phyloP scores from a whole-genome alignment of 64 coral and sea anemone genomes.

The Actinia tenebrosa region DNA sequence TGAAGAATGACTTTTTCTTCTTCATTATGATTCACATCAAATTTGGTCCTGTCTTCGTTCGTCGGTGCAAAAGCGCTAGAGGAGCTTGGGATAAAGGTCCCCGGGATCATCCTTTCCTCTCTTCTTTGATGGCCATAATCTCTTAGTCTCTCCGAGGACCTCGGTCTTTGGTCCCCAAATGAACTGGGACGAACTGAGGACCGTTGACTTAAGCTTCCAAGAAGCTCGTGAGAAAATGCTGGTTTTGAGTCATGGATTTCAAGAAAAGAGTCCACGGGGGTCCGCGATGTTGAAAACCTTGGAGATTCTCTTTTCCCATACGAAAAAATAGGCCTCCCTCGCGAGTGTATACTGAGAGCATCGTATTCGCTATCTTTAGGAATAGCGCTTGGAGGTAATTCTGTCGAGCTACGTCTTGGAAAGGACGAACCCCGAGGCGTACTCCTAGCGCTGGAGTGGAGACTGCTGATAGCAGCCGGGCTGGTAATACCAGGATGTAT shows the following conservation, averaged over 20 bases:
- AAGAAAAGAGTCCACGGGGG: neutral
- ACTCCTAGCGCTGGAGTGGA: conserved; percentile 21
- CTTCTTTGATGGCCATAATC: neutral
- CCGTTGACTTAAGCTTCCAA: neutral
- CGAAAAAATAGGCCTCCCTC: neutral
- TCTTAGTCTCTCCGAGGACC: neutral
- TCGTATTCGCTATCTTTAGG: neutral
- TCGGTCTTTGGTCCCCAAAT: neutral
- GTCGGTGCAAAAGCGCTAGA: conserved; percentile 26
- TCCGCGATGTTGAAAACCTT: neutral
- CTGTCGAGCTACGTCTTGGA: neutral
- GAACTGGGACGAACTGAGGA: conserved; percentile 1
- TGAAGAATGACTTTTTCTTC: conserved; percentile 24
- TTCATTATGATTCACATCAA: neutral
- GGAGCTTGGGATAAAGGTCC: conserved; percentile 25
- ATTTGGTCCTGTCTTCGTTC: conserved; percentile 10
- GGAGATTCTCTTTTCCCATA: neutral
- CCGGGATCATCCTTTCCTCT: neutral
- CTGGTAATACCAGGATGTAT: neutral
- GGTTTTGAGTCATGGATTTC: neutral
- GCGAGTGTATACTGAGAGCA: neutral
- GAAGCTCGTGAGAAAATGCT: conserved; percentile 6
- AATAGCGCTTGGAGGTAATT: neutral
- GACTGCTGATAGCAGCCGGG: neutral
- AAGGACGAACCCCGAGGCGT: neutral